Evolutionary conservation across 1,140 invertebrate genomes (phyloP).

Genomic region (Drosophila pseudoananassae): DNA sequence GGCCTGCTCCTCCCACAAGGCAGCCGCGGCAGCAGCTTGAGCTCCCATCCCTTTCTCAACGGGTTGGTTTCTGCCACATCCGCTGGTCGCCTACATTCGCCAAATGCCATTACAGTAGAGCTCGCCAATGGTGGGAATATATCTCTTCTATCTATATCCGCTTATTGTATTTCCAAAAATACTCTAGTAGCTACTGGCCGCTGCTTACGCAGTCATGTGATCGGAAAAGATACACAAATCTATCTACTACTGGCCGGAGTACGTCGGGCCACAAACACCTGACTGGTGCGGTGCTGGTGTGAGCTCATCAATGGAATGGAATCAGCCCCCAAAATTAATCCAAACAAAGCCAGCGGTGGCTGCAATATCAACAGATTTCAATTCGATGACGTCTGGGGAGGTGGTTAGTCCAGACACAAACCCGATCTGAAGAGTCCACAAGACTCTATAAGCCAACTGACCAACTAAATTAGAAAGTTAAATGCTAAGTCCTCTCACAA

Average conservation of each 20-base stretch:
- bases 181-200: too few relatives aligned
- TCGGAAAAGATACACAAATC: conserved; percentile 53
- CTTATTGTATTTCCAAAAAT: too few relatives aligned
- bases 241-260: conserved; percentile 32
- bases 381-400: conserved; percentile 39
- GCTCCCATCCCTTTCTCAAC: conserved; percentile 22
- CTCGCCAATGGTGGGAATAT: background rate
- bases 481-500: conserved; percentile 12
- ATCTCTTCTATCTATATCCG: background rate
- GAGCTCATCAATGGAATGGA: conserved; percentile 68
- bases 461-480: background rate
- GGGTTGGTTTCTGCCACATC: conserved; percentile 4
- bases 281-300: conserved; percentile 26
- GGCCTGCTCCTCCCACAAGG: conserved; percentile 48
- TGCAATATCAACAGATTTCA: conserved; percentile 27
- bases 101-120: conserved; percentile 3
- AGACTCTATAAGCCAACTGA: too few relatives aligned
- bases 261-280: conserved; percentile 25
- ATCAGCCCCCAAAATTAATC: conserved; percentile 30
- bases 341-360: conserved; percentile 27
- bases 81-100: conserved; percentile 16
- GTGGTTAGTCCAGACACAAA: conserved; percentile 37
- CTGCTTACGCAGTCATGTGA: conserved; percentile 54
- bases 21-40: conserved; percentile 12
- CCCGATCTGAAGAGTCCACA: background rate